Evolutionary conservation across 2,113 vertebrate species (phyloP).

Genomic region (Bos taurus): DNA sequence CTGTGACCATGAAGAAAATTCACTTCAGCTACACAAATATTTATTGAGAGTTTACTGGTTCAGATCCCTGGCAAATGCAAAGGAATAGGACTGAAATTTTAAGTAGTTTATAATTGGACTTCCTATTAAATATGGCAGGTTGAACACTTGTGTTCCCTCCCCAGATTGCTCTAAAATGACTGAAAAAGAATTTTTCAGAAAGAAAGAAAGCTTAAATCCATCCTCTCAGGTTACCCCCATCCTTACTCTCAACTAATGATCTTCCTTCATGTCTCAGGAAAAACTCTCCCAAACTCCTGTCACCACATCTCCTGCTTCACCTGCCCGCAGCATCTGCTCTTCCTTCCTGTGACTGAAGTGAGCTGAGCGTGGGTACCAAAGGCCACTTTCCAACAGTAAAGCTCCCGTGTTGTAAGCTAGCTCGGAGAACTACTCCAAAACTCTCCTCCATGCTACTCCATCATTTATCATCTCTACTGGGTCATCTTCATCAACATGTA

Average conservation of each 20-base stretch:
- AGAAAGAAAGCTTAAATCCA: not conserved
- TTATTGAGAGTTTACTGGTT: not conserved
- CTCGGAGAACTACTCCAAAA: not conserved
- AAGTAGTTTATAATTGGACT: not conserved
- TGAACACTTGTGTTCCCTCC: not conserved
- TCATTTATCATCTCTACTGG: not conserved
- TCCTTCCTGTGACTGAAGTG: not conserved
- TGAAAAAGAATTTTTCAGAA: not conserved
- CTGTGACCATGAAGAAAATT: not conserved
- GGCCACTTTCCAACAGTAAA: not conserved
- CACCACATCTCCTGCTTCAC: not conserved
- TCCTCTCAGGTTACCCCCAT: not conserved
- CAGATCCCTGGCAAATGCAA: not conserved
- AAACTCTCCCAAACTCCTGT: not conserved
- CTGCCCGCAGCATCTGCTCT: not conserved
- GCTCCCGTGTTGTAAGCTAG: not conserved
- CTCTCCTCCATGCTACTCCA: not conserved
- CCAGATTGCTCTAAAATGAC: not conserved
- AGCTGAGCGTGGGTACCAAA: not conserved
- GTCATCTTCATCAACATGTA: not conserved
- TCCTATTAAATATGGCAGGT: not conserved
- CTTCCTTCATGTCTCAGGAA: not conserved
- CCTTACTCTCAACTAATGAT: not conserved
- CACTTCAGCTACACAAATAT: not conserved
- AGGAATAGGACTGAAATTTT: not conserved